phyloP scores from a whole-genome alignment of 2,113 vertebrate species.

The Triplophysa dalaica region DNA sequence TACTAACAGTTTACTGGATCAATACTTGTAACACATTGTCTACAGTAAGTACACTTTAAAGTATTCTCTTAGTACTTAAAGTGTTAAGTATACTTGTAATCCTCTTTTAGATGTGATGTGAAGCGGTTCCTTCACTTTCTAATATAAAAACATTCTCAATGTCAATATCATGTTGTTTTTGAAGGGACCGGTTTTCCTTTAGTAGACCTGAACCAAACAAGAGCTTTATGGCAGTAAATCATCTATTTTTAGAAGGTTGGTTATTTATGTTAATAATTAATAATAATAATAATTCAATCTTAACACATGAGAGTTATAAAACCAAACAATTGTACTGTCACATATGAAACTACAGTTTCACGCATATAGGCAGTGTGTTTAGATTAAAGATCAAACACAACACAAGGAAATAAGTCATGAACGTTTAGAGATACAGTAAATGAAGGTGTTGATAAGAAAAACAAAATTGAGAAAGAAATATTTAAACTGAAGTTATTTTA shows the following conservation, averaged over 20 bases:
- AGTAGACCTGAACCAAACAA: too few relatives aligned
- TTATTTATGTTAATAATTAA: background rate
- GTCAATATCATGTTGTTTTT: background rate
- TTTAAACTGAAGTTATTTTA: too few relatives aligned
- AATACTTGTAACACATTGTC: too few relatives aligned
- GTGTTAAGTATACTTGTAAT: too few relatives aligned
- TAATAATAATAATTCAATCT: too few relatives aligned
- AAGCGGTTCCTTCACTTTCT: too few relatives aligned
- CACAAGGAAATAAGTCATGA: background rate
- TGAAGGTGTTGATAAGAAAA: background rate
- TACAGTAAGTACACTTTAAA: too few relatives aligned
- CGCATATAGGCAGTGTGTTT: background rate
- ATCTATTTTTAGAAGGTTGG: background rate
- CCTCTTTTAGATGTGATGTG: too few relatives aligned
- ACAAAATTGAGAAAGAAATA: too few relatives aligned
- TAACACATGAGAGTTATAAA: background rate
- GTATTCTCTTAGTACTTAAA: too few relatives aligned
- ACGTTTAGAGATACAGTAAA: background rate
- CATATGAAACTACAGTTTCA: background rate
- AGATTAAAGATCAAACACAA: background rate
- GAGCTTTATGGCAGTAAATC: background rate
- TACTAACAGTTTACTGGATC: too few relatives aligned
- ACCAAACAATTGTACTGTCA: background rate
- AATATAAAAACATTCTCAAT: too few relatives aligned
- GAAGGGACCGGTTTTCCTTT: background rate